Base-by-base conservation (phyloP, 2,888 invertebrate species). In the Amphipoea lucens region DNA sequence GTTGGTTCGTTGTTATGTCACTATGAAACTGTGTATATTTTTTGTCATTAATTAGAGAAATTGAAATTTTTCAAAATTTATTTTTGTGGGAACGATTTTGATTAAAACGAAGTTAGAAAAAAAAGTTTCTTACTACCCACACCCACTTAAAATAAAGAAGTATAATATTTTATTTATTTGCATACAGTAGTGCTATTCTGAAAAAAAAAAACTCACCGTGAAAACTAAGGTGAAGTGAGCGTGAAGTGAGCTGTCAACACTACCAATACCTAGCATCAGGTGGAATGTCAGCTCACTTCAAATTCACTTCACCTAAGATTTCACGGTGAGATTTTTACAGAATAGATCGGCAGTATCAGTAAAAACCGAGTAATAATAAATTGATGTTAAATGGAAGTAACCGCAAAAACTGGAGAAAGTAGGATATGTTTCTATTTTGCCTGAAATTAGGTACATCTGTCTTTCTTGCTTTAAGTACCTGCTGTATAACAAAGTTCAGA, bases 1-100 rank as follows among this genome's bases (percentile, higher is more conserved):
- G 79, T 83, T 82, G 60, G 54, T 68, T 66, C 69, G 36, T 36
- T 69, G 20, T 77, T 77, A 74, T 20, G 68, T 51, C 62, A 75
- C 40, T 65, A 62, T 48, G 67, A 45, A 63, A 65, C 42, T n/a
- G 12, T 51, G 20, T n/a, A 40, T 67, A 71, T 51, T 72, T 67
- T 36, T 54, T 1, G 12, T 6, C 2, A 9, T 45, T 45, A 40
- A 23, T 29, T 54, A 68, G 4, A 17, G 2, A 45, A 45, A 14
- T 36, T 29, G 12, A 11, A 17, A 20, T 0, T 40, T 45, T 65
- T 45, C 0, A 14, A 5, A 51, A 45, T 63, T 17, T 23, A 9
- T 48, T 60, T 71, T n/a, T 40, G 11, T 57, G n/a, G 6, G 6
- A 4, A 17, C 9, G 23, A n/a, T 40, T 54, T 54, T 6, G 9